Conservation (phyloP, 2,888 invertebrate genomes). For the Bellardia pandia region DNA sequence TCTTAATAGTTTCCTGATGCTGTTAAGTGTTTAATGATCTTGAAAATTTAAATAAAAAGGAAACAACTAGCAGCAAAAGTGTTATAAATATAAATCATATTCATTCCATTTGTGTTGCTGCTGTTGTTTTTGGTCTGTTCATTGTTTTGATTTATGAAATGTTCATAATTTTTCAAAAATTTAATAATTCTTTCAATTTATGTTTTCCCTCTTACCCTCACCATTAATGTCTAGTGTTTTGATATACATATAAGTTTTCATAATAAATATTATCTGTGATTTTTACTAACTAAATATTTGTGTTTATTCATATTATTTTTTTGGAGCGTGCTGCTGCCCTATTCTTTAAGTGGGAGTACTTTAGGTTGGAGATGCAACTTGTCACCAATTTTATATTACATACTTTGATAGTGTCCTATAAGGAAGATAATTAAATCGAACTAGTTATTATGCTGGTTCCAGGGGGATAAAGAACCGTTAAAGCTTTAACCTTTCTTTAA, state of each 20-base stretch:
- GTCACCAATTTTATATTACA: too few relatives aligned
- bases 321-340: neutral
- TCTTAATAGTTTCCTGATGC: conserved; percentile 34
- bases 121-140: neutral
- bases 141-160: conserved; percentile 66
- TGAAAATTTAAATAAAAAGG: conserved; percentile 52
- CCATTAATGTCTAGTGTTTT: neutral
- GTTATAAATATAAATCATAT: conserved; percentile 24
- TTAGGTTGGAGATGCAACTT: neutral
- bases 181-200: conserved; percentile 32
- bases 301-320: conserved; percentile 17
- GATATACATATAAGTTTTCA: conserved; percentile 9
- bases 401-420: too few relatives aligned
- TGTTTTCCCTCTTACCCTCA: neutral
- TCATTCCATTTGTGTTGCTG: neutral
- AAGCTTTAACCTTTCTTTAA: too few relatives aligned
- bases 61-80: neutral
- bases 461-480: too few relatives aligned
- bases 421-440: too few relatives aligned
- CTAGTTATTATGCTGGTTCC: too few relatives aligned
- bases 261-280: conserved; percentile 13
- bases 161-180: conserved; percentile 46
- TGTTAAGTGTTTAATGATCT: conserved; percentile 69
- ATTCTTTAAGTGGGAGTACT: neutral
- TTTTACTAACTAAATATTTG: neutral